Evolutionary conservation across 2,797 vertebrate species (phyloP), one percentile per base, ranked within the genome.

Genomic region (Acanthurus tractus): DNA sequence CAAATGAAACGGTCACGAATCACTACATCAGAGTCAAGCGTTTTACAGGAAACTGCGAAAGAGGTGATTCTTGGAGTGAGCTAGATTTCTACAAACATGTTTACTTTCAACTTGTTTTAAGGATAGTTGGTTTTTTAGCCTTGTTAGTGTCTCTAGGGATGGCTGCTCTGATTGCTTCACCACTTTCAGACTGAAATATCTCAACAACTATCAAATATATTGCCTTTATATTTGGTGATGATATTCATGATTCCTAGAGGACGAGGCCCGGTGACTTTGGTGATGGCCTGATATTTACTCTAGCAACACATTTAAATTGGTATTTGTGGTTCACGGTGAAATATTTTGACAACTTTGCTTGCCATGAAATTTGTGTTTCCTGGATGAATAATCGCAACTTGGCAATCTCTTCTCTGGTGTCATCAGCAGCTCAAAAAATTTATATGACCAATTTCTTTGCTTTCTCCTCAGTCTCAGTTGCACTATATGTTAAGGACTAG

Each of bases 111-210:
- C 44, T 29, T 1, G 20, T 20, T 9, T 63, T 40, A 3, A 8
- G 13, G 17, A 38, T 45, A 36, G 44, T 14, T 36, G 34, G 20
- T 65, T 53, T 68, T 57, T 45, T 12, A 62, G 12, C 14, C 18
- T 7, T 62, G 52, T 38, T 17, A 36, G 13, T 56, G 44, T 22
- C 12, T 65, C 8, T 11, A 17, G 34, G 17, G 20, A 40, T 56
- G 42, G n/a, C 15, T 46, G 1, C 29, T 10, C 3, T 0, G 0
- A 7, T 50, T 17, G 53, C 12, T 20, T 13, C 45, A 10, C 45
- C 46, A 15, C 45, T 48, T 48, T 15, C 38, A 42, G 25, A 45
- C 55, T 67, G 49, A 59, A 52, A 52, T 64, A 63, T 22, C 46
- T 52, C 10, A 55, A 40, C 20, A 17, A 23, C 40, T 68, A 8